Conservation (phyloP, 2,113 vertebrate species). For the Glaucomys volans region DNA sequence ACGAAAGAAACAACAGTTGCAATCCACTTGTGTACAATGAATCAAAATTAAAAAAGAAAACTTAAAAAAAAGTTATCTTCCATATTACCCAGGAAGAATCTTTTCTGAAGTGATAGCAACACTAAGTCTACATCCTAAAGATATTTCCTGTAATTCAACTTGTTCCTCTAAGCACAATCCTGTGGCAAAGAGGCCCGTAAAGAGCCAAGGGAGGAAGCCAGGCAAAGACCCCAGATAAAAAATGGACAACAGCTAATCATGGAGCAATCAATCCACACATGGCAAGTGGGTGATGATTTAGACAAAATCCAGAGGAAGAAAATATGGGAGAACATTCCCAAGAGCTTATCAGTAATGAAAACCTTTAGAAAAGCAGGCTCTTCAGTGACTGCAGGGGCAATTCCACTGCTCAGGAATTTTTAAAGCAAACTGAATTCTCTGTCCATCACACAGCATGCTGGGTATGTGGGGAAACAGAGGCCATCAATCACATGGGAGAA, state of each 20-base stretch:
- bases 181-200: not conserved
- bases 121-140: not conserved
- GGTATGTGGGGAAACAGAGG: not conserved
- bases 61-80: no score
- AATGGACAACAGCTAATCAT: not conserved
- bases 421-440: conserved; percentile 1
- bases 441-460: not conserved
- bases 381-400: not conserved
- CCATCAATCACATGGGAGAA: not conserved
- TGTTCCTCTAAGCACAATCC: not conserved
- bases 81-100: not conserved
- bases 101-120: not conserved
- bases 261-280: not conserved
- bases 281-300: not conserved
- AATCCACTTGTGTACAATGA: no score
- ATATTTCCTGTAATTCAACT: not conserved
- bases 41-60: no score
- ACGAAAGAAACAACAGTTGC: no score
- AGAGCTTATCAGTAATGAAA: conserved; percentile 24
- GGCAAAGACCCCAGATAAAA: not conserved
- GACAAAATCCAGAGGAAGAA: not conserved
- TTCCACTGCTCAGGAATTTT: not conserved
- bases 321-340: not conserved
- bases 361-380: conserved; percentile 49
- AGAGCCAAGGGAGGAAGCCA: not conserved